A percentile compares a stretch with the other conserved stretches of the same genome.
phyloP scores from a whole-genome alignment of 2,113 vertebrate genomes.

The Pseudois nayaur region DNA sequence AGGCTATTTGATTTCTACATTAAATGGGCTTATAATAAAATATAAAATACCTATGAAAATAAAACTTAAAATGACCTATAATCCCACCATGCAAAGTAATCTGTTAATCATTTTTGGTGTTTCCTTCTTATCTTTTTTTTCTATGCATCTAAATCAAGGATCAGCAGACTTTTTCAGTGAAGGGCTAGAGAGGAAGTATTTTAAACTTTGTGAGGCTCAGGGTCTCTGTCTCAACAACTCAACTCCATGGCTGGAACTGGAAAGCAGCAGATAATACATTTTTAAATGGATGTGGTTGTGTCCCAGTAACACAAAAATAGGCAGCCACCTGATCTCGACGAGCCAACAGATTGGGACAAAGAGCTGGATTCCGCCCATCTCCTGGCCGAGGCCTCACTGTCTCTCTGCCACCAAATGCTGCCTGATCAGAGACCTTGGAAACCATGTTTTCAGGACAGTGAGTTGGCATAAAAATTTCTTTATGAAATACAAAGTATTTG shows the following conservation, averaged over 20 bases:
- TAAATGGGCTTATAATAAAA: background rate
- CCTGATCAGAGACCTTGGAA: background rate
- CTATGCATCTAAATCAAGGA: background rate
- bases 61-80: background rate
- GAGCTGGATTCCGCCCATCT: background rate
- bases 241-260: background rate
- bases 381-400: background rate
- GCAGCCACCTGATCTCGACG: background rate
- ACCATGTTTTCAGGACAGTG: background rate
- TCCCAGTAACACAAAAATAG: background rate
- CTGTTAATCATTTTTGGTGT: background rate
- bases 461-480: background rate
- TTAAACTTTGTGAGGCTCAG: background rate
- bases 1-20: constrained; percentile 13
- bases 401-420: background rate
- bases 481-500: background rate
- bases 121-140: background rate
- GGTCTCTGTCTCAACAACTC: background rate
- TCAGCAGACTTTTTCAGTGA: background rate
- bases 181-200: background rate
- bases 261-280: background rate
- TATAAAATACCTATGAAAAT: background rate
- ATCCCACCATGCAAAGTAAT: background rate
- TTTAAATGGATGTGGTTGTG: background rate
- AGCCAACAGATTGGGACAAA: background rate